Base-by-base conservation (phyloP, 1,140 invertebrate species). In the Bombus confusus region DNA sequence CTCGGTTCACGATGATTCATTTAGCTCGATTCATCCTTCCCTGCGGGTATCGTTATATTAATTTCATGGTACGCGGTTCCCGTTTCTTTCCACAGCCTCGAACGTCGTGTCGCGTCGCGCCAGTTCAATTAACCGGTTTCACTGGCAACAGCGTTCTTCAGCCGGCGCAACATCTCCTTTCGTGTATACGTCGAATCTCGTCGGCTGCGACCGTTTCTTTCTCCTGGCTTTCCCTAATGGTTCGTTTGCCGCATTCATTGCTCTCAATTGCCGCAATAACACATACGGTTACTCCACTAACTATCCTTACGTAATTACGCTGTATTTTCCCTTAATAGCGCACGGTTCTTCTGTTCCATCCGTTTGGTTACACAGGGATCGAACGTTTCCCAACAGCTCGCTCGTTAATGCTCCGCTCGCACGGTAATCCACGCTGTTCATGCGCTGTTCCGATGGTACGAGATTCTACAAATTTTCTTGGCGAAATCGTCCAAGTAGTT, bases 201-300 rank as follows among this genome's bases (percentile, higher is more conserved):
- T 25, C 8, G 52, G 13, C 22, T 39, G 25, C 12, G 22, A 62
- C 43, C 57, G n/a, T 82, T 82, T 74, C 71, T 73, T 28, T 43
- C 47, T 0, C n/a, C 28, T 0, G 22, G 28, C 34, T 18, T 34
- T 25, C 15, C 37, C 59, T 77, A 77, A 77, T 25, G 68, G n/a
- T 62, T 43, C 57, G n/a, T 74, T 82, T 47, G 28, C 25, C 31
- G 39, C 39, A 43, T 73, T 74, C 39, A 25, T 82, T 82, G 12
- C n/a, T 6, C 69, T 43, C 52, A 64, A 47, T 82, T 82, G 52
- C 28, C 25, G 52, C 31, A 37, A 74, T 74, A 47, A 41, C 47
- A 39, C 34, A n/a, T 28, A 34, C n/a, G n/a, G 22, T 10, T 28
- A 64, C n/a, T 9, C 4, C 9, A 12, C 12, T 68, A 12, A 37